These are phyloP conservation scores for Brotula barbata DNA, from an alignment of 2,797 vertebrate species.

Conservation along the genomic window DNA sequence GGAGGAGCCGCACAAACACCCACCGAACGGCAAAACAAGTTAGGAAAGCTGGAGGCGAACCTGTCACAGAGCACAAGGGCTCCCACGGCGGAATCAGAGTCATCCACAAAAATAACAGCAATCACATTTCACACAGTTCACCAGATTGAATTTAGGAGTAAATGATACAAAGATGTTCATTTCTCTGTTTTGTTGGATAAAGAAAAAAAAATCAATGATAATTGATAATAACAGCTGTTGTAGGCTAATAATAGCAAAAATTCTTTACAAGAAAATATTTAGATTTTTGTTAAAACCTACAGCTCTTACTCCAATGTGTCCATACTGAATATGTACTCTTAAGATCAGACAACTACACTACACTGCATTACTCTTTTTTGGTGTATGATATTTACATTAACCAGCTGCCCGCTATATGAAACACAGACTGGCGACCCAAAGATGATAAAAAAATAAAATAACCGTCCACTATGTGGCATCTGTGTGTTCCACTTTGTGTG, in stretches of 20 bases:
- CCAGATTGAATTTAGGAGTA: neutral
- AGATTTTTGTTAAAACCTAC: neutral
- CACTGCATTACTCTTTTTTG: too few relatives aligned
- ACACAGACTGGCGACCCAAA: too few relatives aligned
- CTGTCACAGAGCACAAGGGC: slow-evolving; percentile 18
- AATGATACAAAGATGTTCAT: neutral
- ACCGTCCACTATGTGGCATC: too few relatives aligned
- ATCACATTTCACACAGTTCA: neutral
- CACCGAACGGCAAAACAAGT: slow-evolving; percentile 48
- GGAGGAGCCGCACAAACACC: slow-evolving; percentile 41
- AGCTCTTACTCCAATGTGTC: neutral
- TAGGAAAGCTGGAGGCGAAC: slow-evolving; percentile 40
- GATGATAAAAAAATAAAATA: too few relatives aligned
- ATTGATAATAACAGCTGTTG: too few relatives aligned
- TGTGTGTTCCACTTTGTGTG: too few relatives aligned
- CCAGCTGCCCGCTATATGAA: too few relatives aligned
- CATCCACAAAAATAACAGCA: neutral
- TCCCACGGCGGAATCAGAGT: neutral
- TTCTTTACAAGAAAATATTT: neutral
- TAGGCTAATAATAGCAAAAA: too few relatives aligned
- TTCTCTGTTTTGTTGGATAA: too few relatives aligned
- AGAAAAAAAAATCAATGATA: too few relatives aligned
- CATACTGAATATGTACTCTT: too few relatives aligned
- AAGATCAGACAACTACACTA: neutral
- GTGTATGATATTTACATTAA: too few relatives aligned